Conservation (phyloP, 2,113 vertebrate species). For the Corydoras maculifer region DNA sequence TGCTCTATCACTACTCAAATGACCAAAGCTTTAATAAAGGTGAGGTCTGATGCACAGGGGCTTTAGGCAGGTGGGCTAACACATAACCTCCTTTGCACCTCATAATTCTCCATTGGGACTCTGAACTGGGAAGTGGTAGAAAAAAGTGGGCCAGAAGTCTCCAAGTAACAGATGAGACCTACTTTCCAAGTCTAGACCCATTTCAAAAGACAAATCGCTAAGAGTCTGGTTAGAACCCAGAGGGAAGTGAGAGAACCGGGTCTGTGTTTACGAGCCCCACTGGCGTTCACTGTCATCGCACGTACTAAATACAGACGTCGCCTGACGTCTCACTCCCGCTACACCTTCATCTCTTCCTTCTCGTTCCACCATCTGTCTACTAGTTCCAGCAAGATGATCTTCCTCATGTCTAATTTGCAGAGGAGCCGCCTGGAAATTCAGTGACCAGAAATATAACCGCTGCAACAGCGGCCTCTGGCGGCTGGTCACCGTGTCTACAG, state of each 20-base stretch:
- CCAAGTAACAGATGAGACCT: constrained; percentile 56
- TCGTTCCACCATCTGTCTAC: background rate
- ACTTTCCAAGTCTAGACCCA: constrained; percentile 54
- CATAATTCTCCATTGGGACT: constrained; percentile 11
- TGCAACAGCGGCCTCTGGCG: too few relatives aligned
- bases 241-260: constrained; percentile 33
- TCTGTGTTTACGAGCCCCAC: constrained; percentile 50
- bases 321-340: background rate
- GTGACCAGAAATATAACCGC: too few relatives aligned
- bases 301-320: constrained; percentile 57
- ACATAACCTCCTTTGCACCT: background rate
- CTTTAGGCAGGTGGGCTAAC: background rate
- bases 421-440: too few relatives aligned
- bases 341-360: constrained; percentile 13
- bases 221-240: constrained; percentile 5
- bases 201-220: constrained; percentile 48
- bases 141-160: constrained; percentile 25
- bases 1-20: too few relatives aligned
- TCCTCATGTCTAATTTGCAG: too few relatives aligned
- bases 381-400: background rate
- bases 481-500: too few relatives aligned
- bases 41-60: too few relatives aligned
- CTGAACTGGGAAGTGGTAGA: constrained; percentile 3
- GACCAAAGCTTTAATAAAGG: too few relatives aligned
- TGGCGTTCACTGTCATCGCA: constrained; percentile 54